Evolutionary conservation across 2,113 vertebrate species (phyloP).

Genomic region (Ceratotherium simum): DNA sequence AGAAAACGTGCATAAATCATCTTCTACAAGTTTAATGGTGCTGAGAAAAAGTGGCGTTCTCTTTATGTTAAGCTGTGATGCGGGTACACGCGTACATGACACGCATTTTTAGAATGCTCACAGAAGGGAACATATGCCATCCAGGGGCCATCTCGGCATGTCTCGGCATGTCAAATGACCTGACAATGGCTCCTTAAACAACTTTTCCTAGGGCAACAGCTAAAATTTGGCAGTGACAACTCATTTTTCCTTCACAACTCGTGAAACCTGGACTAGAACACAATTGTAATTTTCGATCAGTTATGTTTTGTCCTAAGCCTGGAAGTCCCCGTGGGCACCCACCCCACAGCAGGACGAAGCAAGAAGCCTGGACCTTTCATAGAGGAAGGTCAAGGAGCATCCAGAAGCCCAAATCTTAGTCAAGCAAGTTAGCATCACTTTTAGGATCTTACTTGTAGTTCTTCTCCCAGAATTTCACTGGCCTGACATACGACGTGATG

Average conservation of each 20-base stretch:
- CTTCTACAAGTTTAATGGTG: accelerated
- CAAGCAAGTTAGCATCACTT: not conserved
- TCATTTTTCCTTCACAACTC: not conserved
- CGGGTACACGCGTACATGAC: accelerated
- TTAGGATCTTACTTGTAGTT: conserved; percentile 95
- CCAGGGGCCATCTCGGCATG: accelerated
- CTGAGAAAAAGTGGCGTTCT: not conserved
- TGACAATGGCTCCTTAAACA: not conserved
- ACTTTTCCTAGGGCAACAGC: not conserved
- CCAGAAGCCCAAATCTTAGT: accelerated
- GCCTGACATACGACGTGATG: conserved; percentile 95
- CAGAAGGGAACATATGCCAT: not conserved
- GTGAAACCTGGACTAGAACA: not conserved
- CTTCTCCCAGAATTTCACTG: conserved; percentile 98
- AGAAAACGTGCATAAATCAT: not conserved
- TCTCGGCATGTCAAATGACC: not conserved
- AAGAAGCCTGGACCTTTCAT: accelerated
- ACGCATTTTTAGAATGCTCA: not conserved
- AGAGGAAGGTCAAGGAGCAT: not conserved
- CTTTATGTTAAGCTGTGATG: not conserved
- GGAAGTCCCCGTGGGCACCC: too few relatives aligned
- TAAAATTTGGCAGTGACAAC: not conserved
- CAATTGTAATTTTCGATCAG: accelerated
- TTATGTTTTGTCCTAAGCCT: not conserved
- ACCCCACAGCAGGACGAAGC: not conserved